Evolutionary conservation across 2,888 invertebrate species (phyloP), one percentile per base, ranked within the genome.

Genomic region (Nipponacmea schrenckii): DNA sequence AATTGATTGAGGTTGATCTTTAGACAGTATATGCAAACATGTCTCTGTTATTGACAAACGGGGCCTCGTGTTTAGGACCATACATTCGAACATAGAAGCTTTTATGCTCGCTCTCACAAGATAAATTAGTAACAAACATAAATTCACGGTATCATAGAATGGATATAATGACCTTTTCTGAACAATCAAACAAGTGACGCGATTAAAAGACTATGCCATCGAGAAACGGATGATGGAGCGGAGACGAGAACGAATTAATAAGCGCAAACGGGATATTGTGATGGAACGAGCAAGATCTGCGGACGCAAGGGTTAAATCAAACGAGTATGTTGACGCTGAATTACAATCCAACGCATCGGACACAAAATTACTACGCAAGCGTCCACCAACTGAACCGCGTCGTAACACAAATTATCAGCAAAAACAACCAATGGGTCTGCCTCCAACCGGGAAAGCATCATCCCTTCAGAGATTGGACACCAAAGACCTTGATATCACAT

Each of bases 121-220:
- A n/a, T n/a, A n/a, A n/a, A n/a, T 77, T 84, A n/a, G 76, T 80
- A 84, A 83, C 72, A 84, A 84, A 72, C 84, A 84, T 71, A n/a
- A n/a, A n/a, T n/a, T n/a, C n/a, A n/a, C n/a, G n/a, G n/a, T n/a
- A n/a, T n/a, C n/a, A n/a, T n/a, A n/a, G n/a, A n/a, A n/a, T n/a
- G n/a, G n/a, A n/a, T n/a, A 76, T 27, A 75, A 75, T 3, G 72
- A 77, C 8, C 74, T 79, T 15, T 80, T 77, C 48, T 80, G 83
- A n/a, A 77, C 76, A 31, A 82, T 83, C 71, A 74, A 76, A 62
- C n/a, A 39, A 39, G 71, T 75, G 10, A 77, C 81, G 10, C 74
- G 72, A 48, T 27, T 83, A 46, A 77, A 80, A 63, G 77, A 81
- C 66, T 77, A 75, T 46, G 68, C 77, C 20, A 77, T 81, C 2